Evolutionary conservation across 1,140 invertebrate species (phyloP).

Genomic region (Papilio dardanus): DNA sequence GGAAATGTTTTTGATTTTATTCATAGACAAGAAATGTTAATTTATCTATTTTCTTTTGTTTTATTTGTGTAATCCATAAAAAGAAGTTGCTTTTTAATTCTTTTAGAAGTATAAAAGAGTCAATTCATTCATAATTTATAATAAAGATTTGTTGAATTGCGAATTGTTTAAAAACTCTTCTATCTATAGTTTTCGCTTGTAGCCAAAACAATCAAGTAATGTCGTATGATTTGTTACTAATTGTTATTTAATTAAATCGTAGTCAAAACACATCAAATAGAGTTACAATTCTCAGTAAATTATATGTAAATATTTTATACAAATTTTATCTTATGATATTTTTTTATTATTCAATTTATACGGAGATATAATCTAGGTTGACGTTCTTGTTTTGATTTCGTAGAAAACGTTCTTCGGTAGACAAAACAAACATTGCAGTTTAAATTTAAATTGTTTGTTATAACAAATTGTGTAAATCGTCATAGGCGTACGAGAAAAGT

Average conservation of each 20-base stretch:
- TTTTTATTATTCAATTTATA: not conserved
- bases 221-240: not conserved
- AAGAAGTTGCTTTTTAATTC: too few species aligned
- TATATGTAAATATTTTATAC: not conserved
- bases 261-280: not conserved
- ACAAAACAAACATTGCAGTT: slow-evolving; percentile 12
- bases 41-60: too few species aligned
- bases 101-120: too few species aligned
- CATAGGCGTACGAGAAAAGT: not conserved
- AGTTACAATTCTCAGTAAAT: not conserved
- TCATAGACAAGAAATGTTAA: too few species aligned
- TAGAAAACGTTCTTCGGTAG: not conserved
- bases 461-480: not conserved
- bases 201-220: slow-evolving; percentile 4
- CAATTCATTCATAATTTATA: too few species aligned
- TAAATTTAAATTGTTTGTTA: not conserved
- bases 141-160: too few species aligned
- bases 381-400: not conserved
- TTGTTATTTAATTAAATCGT: slow-evolving; percentile 2
- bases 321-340: not conserved
- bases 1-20: too few species aligned
- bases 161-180: not conserved
- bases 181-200: not conserved
- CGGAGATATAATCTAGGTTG: not conserved
- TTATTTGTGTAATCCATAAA: too few species aligned